Evolutionary conservation across 2,113 vertebrate genomes (phyloP), one percentile per base, ranked within the genome.

Genomic region (Phaethon lepturus): DNA sequence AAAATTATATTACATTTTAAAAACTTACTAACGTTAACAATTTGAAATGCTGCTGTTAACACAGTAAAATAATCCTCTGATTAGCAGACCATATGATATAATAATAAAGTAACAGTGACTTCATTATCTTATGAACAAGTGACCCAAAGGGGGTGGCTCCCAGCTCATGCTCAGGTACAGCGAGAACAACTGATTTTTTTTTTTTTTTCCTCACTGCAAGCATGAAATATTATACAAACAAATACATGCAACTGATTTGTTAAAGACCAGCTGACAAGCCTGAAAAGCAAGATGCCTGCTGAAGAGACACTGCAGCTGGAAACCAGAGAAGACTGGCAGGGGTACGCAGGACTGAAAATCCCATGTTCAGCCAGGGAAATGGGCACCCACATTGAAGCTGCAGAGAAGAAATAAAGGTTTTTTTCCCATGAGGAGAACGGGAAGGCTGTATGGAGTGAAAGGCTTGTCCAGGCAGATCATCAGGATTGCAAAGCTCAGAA

Each of bases 101-200:
- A 42, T 73, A 82, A 75, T 47, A 75, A 95, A 87, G 25, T 33
- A 79, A 79, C 17, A 90, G 31, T 40, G 44, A 92, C 50, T 28
- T 45, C 28, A 42, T 76, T 84, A 96, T 96, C 94, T 97, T 87
- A 90, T 17, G 33, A 93, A 94, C 47, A 75, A 95, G 93, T 44
- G 59, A 90, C 60, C 87, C 75, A 92, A 91, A 78, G 44, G 78
- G 29, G 19, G 26, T 63, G 69, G 67, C 40, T 92, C 77, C 87
- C 62, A 20, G 83, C 66, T 94, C 76, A 73, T n/a, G 69, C 55
- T 91, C 74, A 97, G 94, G 92, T 96, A 96, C 75, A 95, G 56
- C 59, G 35, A 97, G 96, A 96, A 94, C 49, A 92, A 96, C 22
- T 90, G 91, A 96, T 97, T 94, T 94, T 81, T 29, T 11, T 8